Evolutionary conservation across 2,113 vertebrate genomes (phyloP).

Genomic region (Cyphomyrus plagiostoma): DNA sequence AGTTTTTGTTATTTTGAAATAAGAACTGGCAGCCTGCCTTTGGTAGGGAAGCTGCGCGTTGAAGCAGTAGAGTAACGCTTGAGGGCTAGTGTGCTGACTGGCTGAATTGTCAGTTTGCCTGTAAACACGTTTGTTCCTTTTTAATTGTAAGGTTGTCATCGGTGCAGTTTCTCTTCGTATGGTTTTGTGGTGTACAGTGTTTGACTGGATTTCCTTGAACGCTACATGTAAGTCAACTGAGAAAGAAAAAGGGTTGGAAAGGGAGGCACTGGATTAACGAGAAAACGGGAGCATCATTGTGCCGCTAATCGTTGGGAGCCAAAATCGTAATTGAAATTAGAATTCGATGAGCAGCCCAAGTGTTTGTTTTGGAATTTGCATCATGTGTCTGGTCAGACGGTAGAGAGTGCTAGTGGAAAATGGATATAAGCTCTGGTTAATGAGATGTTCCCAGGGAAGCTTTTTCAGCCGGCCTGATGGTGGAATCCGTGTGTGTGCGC

Average conservation of each 20-base stretch:
- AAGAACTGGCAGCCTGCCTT: not conserved
- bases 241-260: not conserved
- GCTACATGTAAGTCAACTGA: not conserved
- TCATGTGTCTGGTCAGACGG: not conserved
- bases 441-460: not conserved
- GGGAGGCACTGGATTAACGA: not conserved
- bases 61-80: not conserved
- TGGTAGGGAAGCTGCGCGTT: not conserved
- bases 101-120: not conserved
- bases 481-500: slow-evolving; percentile 16
- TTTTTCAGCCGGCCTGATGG: slow-evolving; percentile 13
- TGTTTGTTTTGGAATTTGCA: not conserved
- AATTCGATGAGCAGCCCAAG: not conserved
- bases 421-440: slow-evolving; percentile 7
- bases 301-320: not conserved
- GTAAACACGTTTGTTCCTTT: not conserved
- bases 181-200: not conserved
- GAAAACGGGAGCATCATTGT: not conserved
- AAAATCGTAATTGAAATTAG: not conserved
- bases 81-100: not conserved
- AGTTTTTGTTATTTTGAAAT: not conserved
- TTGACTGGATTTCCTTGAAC: not conserved
- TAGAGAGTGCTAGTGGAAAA: not conserved
- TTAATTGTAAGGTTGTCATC: not conserved
- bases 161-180: not conserved